Percentiles rank a stretch among this genome's conserved stretches.
phyloP scores from a whole-genome alignment of 1,140 invertebrate genomes.

The Teleopsis dalmanni region DNA sequence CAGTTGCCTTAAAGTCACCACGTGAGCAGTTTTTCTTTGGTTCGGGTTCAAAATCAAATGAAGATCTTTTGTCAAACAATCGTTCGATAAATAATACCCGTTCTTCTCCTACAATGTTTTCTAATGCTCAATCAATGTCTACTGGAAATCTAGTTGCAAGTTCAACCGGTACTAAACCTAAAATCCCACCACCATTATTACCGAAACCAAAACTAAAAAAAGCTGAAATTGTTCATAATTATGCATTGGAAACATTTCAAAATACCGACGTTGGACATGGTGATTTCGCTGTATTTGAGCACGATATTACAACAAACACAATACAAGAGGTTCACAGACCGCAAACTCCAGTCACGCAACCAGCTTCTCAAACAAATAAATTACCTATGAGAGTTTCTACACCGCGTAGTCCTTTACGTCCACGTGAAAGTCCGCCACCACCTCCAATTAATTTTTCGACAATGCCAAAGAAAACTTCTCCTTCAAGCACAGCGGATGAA shows the following conservation, averaged over 20 bases:
- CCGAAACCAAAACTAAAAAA: constrained; percentile 40
- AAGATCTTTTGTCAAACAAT: constrained; percentile 29
- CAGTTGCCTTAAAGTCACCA: constrained; percentile 17
- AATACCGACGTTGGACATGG: constrained; percentile 37
- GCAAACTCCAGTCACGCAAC: constrained; percentile 12
- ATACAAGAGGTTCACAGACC: constrained; percentile 21
- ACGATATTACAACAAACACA: constrained; percentile 37
- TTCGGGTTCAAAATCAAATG: constrained; percentile 25
- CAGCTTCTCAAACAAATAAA: constrained; percentile 13
- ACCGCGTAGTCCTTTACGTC: constrained; percentile 16
- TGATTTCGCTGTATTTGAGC: constrained; percentile 40
- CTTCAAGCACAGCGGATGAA: constrained; percentile 16
- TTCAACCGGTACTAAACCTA: constrained; percentile 25
- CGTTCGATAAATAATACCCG: constrained; percentile 28
- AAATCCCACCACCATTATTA: constrained; percentile 31
- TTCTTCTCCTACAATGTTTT: constrained; percentile 30
- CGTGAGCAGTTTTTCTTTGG: constrained; percentile 37
- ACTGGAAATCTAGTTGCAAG: constrained; percentile 26
- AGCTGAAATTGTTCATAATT: constrained; percentile 35
- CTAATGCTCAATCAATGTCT: constrained; percentile 25
- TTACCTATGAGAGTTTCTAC: constrained; percentile 20
- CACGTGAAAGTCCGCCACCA: constrained; percentile 35
- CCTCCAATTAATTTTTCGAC: constrained; percentile 38
- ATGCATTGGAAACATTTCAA: constrained; percentile 36
- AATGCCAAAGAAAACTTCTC: constrained; percentile 22